Evolutionary conservation across 2,888 invertebrate genomes (phyloP), one percentile per base, ranked within the genome.

Genomic region (Ctenicera cuprea): DNA sequence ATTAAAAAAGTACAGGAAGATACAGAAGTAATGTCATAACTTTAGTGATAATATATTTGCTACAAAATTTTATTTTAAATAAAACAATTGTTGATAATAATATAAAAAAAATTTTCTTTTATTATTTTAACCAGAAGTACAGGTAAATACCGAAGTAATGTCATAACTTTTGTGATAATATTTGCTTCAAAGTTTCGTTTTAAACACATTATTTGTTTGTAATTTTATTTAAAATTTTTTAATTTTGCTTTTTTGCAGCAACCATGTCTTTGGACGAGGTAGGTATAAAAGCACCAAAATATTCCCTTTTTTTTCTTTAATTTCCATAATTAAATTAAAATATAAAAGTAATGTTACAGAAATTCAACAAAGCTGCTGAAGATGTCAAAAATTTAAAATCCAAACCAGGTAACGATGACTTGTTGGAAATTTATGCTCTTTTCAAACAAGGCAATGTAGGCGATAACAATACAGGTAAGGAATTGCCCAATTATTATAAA

Each of bases 381-480:
- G 91, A 95, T 83, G 95, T 96, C 0, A 97, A 95, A 88, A 94
- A 94, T 59, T 88, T 98, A 82, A 93, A 92, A 83, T 84, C 90
- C 0, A 91, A 92, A 64, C 97, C 97, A 68, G 88, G 91, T 7
- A 94, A 98, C 85, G 90, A 90, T 9, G 97, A 97, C 85, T 89
- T 97, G 61, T 87, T 97, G 75, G 95, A 96, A 86, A 85, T 98
- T 33, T 98, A 98, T 84, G 94, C 91, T 0, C 89, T 94, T 38
- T 98, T 90, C 89, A 98, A 98, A 85, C 98, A 98, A 88, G 95
- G 92, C 1, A 94, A 94, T 7, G 92, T 95, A 48, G 98, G 98
- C 0, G 97, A 98, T 85, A 91, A 93, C 75, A 94, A 95, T 86
- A 96, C 95, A 83, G 91, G 97, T 97, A 88, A 26, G 26, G 5